Conservation (phyloP, 2,113 vertebrate species). For the Mastomys natalensis region DNA sequence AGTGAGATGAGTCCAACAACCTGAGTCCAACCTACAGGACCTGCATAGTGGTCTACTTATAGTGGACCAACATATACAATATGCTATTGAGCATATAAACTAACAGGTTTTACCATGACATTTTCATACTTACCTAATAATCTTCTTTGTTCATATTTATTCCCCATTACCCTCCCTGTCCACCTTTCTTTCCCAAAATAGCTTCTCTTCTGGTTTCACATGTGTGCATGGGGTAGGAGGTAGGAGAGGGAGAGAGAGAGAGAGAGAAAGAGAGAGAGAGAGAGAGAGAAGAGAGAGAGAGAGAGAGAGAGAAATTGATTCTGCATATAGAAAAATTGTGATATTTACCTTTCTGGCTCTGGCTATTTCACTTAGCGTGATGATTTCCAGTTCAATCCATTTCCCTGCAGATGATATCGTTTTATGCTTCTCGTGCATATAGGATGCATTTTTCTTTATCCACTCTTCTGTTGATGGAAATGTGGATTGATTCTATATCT, state of each 20-base stretch:
- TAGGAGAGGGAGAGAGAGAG: not conserved
- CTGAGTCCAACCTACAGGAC: not conserved
- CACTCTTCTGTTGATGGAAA: not conserved
- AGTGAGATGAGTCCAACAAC: not conserved
- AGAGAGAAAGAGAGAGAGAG: no score
- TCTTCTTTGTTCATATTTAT: not conserved
- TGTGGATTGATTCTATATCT: not conserved
- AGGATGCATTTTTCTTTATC: not conserved
- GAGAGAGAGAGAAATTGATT: not conserved
- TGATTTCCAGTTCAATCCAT: not conserved
- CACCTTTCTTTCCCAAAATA: not conserved
- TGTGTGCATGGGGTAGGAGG: not conserved
- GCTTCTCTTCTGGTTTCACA: not conserved
- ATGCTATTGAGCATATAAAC: not conserved
- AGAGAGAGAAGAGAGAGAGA: no score
- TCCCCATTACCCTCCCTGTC: not conserved
- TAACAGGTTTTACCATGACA: not conserved
- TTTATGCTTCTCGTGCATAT: not conserved
- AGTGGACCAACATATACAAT: not conserved
- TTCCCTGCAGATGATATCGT: not conserved
- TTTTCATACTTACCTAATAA: not conserved
- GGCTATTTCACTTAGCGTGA: not conserved
- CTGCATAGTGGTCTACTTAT: not conserved
- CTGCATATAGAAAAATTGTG: not conserved
- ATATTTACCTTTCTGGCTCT: not conserved